phyloP scores from a whole-genome alignment of 2,113 vertebrate species.

The Danionella cerebrum region DNA sequence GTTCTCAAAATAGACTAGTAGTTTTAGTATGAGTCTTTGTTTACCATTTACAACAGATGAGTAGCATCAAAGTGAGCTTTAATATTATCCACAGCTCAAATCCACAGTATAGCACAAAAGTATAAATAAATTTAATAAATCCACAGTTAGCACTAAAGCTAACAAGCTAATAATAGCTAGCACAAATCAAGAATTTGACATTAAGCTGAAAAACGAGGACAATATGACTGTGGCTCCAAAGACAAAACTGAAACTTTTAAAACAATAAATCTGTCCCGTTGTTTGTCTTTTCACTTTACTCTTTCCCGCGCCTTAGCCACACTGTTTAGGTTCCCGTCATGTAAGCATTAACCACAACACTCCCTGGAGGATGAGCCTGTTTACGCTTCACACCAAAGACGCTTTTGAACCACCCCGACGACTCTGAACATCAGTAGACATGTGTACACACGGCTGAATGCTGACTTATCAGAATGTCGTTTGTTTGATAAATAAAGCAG shows the following conservation, averaged over 20 bases:
- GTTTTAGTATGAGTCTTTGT: no score
- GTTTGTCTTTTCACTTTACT: constrained; percentile 2
- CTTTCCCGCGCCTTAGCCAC: not conserved
- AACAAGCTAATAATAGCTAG: not conserved
- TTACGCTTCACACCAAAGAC: constrained; percentile 50
- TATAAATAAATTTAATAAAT: no score
- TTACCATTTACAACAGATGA: no score
- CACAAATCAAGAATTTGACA: not conserved
- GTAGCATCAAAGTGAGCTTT: no score
- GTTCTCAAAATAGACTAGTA: no score
- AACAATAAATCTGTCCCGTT: not conserved
- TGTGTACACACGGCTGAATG: constrained; percentile 46
- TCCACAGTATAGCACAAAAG: no score
- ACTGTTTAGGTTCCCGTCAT: constrained; percentile 56
- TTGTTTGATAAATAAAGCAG: constrained; percentile 55
- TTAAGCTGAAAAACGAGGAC: not conserved
- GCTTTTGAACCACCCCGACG: constrained; percentile 45
- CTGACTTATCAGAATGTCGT: constrained; percentile 55
- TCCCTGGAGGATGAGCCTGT: constrained; percentile 37
- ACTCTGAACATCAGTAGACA: constrained; percentile 50
- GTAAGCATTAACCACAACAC: constrained; percentile 47
- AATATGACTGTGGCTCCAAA: not conserved
- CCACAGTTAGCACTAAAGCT: no score
- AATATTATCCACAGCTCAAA: no score
- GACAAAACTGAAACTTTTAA: not conserved